Percentiles rank a stretch among this genome's conserved stretches.
phyloP scores from a whole-genome alignment of 2,113 vertebrate species.

The Python bivittatus region DNA sequence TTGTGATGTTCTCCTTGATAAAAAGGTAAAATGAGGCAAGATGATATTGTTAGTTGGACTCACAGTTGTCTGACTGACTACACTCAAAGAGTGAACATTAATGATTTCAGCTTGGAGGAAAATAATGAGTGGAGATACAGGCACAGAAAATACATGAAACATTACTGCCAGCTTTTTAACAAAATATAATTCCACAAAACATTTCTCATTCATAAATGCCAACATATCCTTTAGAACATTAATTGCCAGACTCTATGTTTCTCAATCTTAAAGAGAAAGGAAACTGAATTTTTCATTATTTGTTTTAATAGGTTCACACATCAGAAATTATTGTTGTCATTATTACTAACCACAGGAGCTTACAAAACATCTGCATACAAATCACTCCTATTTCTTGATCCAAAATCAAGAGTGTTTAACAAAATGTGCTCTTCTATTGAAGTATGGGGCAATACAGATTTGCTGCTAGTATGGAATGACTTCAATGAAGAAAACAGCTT shows the following conservation, averaged over 20 bases:
- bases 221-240: conserved; percentile 32
- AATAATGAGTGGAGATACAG: no score
- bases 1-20: no score
- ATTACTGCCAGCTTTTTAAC: no score
- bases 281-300: conserved; percentile 35
- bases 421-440: background rate
- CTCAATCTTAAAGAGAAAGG: background rate
- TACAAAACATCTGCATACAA: background rate
- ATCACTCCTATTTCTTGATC: conserved; percentile 38
- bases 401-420: background rate
- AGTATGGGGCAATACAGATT: background rate
- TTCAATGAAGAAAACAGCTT: background rate
- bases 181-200: conserved; percentile 31
- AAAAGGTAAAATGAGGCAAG: no score
- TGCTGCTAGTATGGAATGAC: background rate
- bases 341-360: background rate
- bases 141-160: no score
- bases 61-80: no score
- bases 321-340: conserved; percentile 29
- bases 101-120: no score
- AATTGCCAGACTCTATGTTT: conserved; percentile 34
- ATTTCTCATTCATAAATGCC: conserved; percentile 31
- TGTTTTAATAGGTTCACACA: conserved; percentile 21
- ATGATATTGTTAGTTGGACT: no score
- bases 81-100: no score